These are phyloP conservation scores for Pempheris klunzingeri DNA, from an alignment of 2,797 vertebrate genomes.

Conservation along the genomic window DNA sequence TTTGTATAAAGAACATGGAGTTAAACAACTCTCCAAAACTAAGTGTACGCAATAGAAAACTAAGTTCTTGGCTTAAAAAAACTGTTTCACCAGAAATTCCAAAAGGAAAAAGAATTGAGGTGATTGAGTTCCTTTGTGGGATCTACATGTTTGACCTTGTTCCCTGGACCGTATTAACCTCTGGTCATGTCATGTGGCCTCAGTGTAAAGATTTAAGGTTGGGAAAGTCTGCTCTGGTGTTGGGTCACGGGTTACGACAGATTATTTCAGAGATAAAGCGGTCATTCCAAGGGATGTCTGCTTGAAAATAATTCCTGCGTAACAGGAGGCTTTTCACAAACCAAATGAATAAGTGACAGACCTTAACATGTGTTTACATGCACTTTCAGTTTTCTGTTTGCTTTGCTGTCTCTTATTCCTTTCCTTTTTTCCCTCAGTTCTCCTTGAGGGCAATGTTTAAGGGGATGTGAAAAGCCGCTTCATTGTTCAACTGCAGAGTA, in stretches of 20 bases:
- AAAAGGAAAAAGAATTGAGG: background rate
- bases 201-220: slow-evolving; percentile 30
- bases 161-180: slow-evolving; percentile 30
- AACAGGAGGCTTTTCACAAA: slow-evolving; percentile 15
- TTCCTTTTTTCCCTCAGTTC: slow-evolving; percentile 42
- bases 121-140: slow-evolving; percentile 9
- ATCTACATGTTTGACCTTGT: slow-evolving; percentile 35
- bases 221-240: slow-evolving; percentile 30
- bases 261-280: slow-evolving; percentile 15
- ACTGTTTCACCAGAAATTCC: background rate
- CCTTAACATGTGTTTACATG: slow-evolving; percentile 18
- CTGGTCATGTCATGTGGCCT: slow-evolving; percentile 37
- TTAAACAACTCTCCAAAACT: background rate
- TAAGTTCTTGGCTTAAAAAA: background rate
- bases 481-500: slow-evolving; percentile 79
- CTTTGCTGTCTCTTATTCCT: slow-evolving; percentile 35
- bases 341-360: slow-evolving; percentile 20
- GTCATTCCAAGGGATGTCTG: slow-evolving; percentile 11
- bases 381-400: slow-evolving; percentile 40
- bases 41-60: background rate
- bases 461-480: slow-evolving; percentile 62
- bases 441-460: slow-evolving; percentile 61
- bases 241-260: slow-evolving; percentile 41
- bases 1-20: background rate
- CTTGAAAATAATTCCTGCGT: slow-evolving; percentile 8